A percentile compares a stretch with the other conserved stretches of the same genome.
Evolutionary conservation across 2,113 vertebrate genomes (phyloP).

Genomic region (Podarcis muralis): DNA sequence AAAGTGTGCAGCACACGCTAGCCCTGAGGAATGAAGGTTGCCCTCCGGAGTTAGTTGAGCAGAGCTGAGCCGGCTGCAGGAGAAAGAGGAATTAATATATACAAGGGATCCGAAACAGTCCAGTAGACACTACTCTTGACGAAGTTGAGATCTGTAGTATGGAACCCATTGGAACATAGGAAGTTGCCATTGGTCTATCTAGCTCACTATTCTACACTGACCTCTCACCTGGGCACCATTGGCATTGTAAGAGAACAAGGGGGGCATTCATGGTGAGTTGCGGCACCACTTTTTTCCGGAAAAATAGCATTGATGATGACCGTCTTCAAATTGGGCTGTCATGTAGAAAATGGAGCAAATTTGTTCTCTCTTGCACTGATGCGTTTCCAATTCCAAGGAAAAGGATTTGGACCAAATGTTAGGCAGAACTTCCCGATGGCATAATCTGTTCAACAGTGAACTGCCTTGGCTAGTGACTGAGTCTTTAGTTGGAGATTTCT

Average conservation of each 20-base stretch:
- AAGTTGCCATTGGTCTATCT: background rate
- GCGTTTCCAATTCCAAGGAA: no score
- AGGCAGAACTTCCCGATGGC: no score
- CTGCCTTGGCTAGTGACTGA: no score
- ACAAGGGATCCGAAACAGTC: background rate
- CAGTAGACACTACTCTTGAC: background rate
- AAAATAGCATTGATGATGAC: background rate
- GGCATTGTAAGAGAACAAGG: no score
- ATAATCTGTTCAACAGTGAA: no score
- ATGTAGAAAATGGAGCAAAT: no score
- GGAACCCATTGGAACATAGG: background rate
- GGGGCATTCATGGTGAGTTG: no score
- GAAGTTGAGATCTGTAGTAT: background rate
- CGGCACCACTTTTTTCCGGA: background rate
- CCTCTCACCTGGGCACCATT: no score
- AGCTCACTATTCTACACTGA: background rate
- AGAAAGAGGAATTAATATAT: background rate
- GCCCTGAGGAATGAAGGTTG: slow-evolving; percentile 32
- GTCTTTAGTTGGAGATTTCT: no score
- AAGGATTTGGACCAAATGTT: no score
- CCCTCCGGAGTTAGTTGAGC: slow-evolving; percentile 55
- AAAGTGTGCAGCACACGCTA: slow-evolving; percentile 43
- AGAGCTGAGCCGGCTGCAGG: background rate
- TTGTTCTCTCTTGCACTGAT: no score
- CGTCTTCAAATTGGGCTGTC: background rate